Conservation (phyloP, 2,113 vertebrate genomes). For the Scophthalmus maximus region DNA sequence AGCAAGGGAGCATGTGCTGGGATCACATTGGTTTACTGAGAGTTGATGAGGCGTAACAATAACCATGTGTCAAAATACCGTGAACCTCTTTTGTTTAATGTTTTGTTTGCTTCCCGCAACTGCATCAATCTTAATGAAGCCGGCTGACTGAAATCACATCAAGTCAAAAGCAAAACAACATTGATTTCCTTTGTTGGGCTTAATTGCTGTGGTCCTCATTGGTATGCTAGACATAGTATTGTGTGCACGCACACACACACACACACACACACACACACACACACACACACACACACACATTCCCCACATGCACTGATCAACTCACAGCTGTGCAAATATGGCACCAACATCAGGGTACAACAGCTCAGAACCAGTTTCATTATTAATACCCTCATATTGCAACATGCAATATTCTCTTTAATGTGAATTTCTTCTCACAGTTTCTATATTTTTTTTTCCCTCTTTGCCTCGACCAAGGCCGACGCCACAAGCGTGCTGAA, state of each 20-base stretch:
- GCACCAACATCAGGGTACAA: constrained; percentile 4
- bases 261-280: constrained; percentile 16
- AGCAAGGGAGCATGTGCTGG: constrained; percentile 44
- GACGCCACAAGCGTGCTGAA: constrained; percentile 89
- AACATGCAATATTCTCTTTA: constrained; percentile 20
- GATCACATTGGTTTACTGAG: constrained; percentile 41
- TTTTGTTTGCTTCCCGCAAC: constrained; percentile 39
- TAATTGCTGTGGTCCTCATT: constrained; percentile 43
- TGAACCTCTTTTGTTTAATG: constrained; percentile 34
- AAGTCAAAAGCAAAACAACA: constrained; percentile 38
- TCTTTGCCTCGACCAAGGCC: constrained; percentile 71
- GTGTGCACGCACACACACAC: constrained; percentile 13
- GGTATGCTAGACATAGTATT: constrained; percentile 21
- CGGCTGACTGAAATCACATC: constrained; percentile 42
- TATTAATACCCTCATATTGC: constrained; percentile 29
- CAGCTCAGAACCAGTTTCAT: constrained; percentile 20
- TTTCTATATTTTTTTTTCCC: background rate
- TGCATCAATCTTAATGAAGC: constrained; percentile 32
- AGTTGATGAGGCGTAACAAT: constrained; percentile 46
- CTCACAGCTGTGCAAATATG: constrained; percentile 19
- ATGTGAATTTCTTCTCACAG: constrained; percentile 6
- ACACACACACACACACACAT: constrained; percentile 23
- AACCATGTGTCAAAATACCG: constrained; percentile 39
- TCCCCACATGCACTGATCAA: constrained; percentile 11
- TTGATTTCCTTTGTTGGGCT: constrained; percentile 53